Evolutionary conservation across 2,113 vertebrate genomes (phyloP).

Genomic region (Anas platyrhynchos): DNA sequence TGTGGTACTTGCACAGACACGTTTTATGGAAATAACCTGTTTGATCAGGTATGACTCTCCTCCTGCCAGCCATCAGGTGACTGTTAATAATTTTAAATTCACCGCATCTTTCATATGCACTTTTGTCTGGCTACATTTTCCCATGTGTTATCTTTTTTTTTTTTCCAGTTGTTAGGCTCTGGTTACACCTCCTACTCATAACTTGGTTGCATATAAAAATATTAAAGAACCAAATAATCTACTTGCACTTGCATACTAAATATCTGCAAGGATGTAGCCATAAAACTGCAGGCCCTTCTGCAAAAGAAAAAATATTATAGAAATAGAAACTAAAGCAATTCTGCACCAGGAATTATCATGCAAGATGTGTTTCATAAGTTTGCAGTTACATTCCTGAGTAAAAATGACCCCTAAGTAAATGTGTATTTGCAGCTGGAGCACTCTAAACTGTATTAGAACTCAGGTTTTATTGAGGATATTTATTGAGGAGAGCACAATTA

Average conservation of each 20-base stretch:
- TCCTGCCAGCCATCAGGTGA: constrained; percentile 65
- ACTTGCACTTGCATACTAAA: neutral
- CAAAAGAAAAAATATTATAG: neutral
- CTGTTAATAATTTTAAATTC: constrained; percentile 55
- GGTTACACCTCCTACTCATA: neutral
- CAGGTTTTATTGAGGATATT: neutral
- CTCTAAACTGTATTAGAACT: neutral
- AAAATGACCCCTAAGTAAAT: neutral
- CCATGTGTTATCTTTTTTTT: constrained; percentile 22
- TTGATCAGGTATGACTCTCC: constrained; percentile 65
- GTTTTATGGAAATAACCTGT: constrained; percentile 68
- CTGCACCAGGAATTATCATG: neutral
- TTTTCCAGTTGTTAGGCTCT: neutral
- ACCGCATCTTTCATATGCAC: constrained; percentile 14
- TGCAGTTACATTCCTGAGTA: neutral
- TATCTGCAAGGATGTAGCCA: neutral
- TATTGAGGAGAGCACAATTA: neutral
- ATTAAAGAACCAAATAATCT: neutral
- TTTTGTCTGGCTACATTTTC: constrained; percentile 56
- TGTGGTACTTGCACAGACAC: constrained; percentile 58
- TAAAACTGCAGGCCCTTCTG: neutral
- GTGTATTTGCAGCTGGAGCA: neutral
- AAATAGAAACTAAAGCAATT: neutral
- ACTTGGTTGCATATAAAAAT: neutral
- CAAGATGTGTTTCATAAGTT: neutral